phyloP scores from a whole-genome alignment of 35 echinoderm and acorn worm genomes.

The Hemicentrotus pulcherrimus region DNA sequence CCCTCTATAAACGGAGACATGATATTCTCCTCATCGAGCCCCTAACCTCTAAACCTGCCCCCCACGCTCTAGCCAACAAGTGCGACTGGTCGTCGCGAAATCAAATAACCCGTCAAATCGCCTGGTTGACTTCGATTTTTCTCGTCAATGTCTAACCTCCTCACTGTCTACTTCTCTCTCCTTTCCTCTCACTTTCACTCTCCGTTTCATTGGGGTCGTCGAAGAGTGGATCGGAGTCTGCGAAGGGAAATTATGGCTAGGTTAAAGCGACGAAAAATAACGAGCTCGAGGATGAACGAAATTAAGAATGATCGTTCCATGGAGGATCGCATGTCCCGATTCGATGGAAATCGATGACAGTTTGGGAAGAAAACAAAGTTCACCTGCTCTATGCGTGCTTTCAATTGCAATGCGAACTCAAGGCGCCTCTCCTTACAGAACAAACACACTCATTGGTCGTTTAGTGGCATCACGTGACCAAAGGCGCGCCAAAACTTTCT shows the following conservation, averaged over 20 bases:
- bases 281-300: too few species aligned
- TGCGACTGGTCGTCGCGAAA: constrained; percentile 18
- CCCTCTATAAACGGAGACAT: background rate
- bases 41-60: background rate
- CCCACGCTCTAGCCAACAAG: background rate
- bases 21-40: background rate
- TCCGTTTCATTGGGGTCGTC: background rate
- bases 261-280: too few species aligned
- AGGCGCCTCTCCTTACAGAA: background rate
- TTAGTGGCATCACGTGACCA: background rate
- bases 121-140: constrained; percentile 34
- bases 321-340: background rate
- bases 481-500: background rate
- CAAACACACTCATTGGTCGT: background rate
- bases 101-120: constrained; percentile 17
- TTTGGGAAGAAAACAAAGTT: background rate
- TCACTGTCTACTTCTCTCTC: background rate
- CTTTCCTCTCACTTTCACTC: background rate
- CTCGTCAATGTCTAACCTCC: background rate
- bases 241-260: too few species aligned
- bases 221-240: background rate
- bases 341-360: background rate
- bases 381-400: background rate
- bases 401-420: background rate
- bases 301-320: background rate